Evolutionary conservation across 2,113 vertebrate species (phyloP), one percentile per base, ranked within the genome.

Genomic region (Dipodomys merriami): DNA sequence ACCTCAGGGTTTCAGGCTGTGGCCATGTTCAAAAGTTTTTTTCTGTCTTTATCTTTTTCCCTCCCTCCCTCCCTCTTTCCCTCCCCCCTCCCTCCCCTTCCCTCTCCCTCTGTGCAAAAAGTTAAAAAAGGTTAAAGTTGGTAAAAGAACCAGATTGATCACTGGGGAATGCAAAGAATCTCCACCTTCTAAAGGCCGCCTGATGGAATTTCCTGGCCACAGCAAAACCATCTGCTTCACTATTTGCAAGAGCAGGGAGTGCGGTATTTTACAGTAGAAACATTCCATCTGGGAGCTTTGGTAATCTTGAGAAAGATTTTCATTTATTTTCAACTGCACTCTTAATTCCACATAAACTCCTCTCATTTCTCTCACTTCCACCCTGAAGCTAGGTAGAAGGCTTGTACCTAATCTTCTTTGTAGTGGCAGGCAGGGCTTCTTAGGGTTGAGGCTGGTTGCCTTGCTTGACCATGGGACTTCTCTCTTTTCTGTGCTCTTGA

Each of bases 291-390:
- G 64, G 90, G 46, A 81, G 46, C 12, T 65, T 64, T 13, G 57
- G 65, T 90, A 22, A 90, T 90, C 67, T 80, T n/a, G 64, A 82
- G 62, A 86, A 82, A 83, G 72, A 77, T 53, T 91, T 86, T 77
- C 77, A 30, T 79, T 93, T 86, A 16, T 67, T 12, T 46, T 91
- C 65, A 91, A 22, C 39, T 6, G 4, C 77, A 60, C 65, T 91
- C 6, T 64, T 60, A 16, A 86, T 89, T 86, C 73, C 71, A 19
- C 30, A 86, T 35, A 29, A 65, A 74, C 60, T 65, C 20, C 80
- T 29, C 44, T 68, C 49, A 18, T 86, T 69, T 78, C 39, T 57
- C 30, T 18, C 72, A 35, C 39, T 71, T 83, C 53, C 87, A n/a
- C 39, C 18, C 72, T 65, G 49, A 53, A 86, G 74, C 23, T 22